Evolutionary conservation across 2,797 vertebrate genomes (phyloP), one percentile per base, ranked within the genome.

Genomic region (Manis javanica): DNA sequence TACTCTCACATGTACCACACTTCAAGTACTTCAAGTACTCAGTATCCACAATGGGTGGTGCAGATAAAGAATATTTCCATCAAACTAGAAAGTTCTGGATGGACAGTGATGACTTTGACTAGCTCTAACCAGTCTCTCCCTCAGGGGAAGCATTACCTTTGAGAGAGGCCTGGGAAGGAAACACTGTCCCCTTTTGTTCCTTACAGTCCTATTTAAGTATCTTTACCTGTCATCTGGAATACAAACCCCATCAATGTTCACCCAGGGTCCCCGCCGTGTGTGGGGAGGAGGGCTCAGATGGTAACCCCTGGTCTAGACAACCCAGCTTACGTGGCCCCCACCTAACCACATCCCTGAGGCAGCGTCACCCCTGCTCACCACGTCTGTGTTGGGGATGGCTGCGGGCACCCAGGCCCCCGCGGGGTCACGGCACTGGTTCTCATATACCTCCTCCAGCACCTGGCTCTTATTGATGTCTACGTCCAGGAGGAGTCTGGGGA

Each of bases 391-490:
- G 16, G 93, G 96, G 49, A 77, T 1, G 1, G 84, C 0, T 0
- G 98, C 97, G 0, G 97, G 95, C 24, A 10, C 90, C 98, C 98
- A 98, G 7, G 29, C 18, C 0, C 93, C 97, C 0, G 61, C 2
- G 0, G 18, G 10, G 0, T 19, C 23, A 0, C 98, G 98, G 12
- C 2, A 72, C 96, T 99, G 95, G n/a, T 98, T 98, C 97, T 98
- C 98, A 0, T 98, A 98, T 1, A 98, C 97, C 59, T 99, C 98
- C 81, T 99, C 98, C 78, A 98, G 81, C 89, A 98, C 97, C 90
- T 98, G 97, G 0, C 72, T 96, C 96, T 95, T 55, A 55, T 98
- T 98, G 87, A 98, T 97, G 74, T 98, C 98, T 1, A 14, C 37
- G 61, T 98, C 98, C 88, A 98, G 79, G 74, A 98, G 94, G 53